Evolutionary conservation across 2,113 vertebrate species (phyloP), one percentile per base, ranked within the genome.

Genomic region (Seriola dumerili): DNA sequence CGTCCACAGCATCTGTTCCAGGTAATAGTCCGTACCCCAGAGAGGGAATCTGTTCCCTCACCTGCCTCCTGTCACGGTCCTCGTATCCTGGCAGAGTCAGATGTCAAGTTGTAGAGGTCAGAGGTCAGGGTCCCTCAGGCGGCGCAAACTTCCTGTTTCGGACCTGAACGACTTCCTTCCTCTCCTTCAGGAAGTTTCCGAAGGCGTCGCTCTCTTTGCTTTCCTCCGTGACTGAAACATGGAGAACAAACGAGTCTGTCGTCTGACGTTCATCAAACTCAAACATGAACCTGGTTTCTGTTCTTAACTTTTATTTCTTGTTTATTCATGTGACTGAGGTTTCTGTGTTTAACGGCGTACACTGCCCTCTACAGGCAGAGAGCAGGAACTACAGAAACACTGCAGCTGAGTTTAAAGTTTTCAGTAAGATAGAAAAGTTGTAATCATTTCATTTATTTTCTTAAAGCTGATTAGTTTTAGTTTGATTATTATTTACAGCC

Each of bases 181-280:
- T 92, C 46, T 97, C 96, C 66, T 95, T 94, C 94, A 99, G 95
- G 85, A 99, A 99, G 85, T 94, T 98, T 77, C 94, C 94, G 42
- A 99, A 99, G 8, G 97, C 95, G 36, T 94, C 93, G 4, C 85
- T 87, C 92, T 99, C 97, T 2, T 93, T 97, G 87, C 97, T 97
- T 84, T 97, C 96, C 89, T 99, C 97, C 10, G 96, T 96, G 54
- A 93, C 98, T 99, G 80, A 1, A 76, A 72, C 67, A 1, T 2
- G 40, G 38, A 12, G 8, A 29, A 2, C 16, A 19, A 52, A 36
- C 34, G 34, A 5, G 4, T 36, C 34, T 36, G 34, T 36, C 25
- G 34, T 36, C 34, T 36, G 34, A 36, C 6, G 34, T 36, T 36
- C 6, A 6, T 36, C 34, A 36, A 36, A 36, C 6, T 5, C 34